Percentiles rank a stretch among this genome's conserved stretches.
Evolutionary conservation across 2,888 invertebrate genomes (phyloP).

Genomic region (Marasmarcha lunaedactyla): DNA sequence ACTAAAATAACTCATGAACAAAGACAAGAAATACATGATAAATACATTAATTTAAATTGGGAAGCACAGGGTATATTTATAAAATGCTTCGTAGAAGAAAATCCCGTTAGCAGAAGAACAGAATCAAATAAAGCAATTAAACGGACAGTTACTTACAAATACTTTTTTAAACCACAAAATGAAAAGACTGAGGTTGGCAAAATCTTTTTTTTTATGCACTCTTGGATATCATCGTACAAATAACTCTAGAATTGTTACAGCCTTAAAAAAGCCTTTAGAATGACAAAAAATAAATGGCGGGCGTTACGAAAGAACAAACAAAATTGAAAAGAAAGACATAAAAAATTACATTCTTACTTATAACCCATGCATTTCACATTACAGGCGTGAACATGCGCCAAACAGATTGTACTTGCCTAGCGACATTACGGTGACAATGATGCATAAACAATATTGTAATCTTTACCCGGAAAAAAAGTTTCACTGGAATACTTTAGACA

Average conservation of each 20-base stretch:
- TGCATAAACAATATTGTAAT: constrained; percentile 9
- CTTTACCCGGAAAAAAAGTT: constrained; percentile 8
- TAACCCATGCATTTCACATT: constrained; percentile 12
- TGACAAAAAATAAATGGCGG: constrained; percentile 1
- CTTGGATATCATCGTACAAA: too few relatives aligned
- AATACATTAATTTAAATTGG: too few relatives aligned
- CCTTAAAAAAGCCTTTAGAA: constrained; percentile 2
- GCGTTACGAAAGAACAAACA: constrained; percentile 7
- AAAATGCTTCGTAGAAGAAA: too few relatives aligned
- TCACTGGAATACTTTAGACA: constrained; percentile 9
- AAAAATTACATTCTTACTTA: constrained; percentile 8
- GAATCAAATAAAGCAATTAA: too few relatives aligned
- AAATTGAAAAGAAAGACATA: constrained; percentile 4
- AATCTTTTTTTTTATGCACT: too few relatives aligned
- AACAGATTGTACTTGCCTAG: constrained; percentile 12
- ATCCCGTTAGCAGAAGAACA: too few relatives aligned
- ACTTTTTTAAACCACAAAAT: too few relatives aligned
- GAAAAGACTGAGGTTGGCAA: too few relatives aligned
- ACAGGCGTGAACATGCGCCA: constrained; percentile 11
- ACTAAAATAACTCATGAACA: too few relatives aligned
- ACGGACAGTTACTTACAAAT: too few relatives aligned
- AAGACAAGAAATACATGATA: too few relatives aligned
- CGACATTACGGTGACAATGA: constrained; percentile 10
- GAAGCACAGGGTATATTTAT: too few relatives aligned
- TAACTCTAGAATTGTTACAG: not conserved